These are phyloP conservation scores for Brachionus rotundiformis DNA, from an alignment of 1,140 invertebrate genomes.

Conservation along the genomic window DNA sequence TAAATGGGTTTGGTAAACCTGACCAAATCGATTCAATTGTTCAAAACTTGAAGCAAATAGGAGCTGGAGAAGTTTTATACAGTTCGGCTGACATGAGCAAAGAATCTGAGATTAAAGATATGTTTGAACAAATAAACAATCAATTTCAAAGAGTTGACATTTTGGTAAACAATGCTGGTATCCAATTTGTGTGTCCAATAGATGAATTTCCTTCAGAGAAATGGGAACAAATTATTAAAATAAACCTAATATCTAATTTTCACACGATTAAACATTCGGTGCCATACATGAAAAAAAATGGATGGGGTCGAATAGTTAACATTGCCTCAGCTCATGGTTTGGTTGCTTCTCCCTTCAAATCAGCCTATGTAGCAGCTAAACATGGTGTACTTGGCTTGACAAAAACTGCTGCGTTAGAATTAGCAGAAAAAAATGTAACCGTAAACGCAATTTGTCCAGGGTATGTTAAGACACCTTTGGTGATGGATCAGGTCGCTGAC, in stretches of 20 bases:
- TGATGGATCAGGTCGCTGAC: conserved; percentile 55
- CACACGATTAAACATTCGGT: conserved; percentile 57
- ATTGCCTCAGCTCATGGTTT: conserved; percentile 59
- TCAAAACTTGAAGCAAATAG: conserved; percentile 49
- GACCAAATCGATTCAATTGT: conserved; percentile 12
- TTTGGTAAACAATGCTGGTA: conserved; percentile 59
- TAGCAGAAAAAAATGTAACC: conserved; percentile 59
- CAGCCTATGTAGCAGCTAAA: conserved; percentile 60
- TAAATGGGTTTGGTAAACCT: conserved; percentile 59
- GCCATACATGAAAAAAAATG: conserved; percentile 58
- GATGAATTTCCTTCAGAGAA: conserved; percentile 59
- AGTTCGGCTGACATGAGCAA: conserved; percentile 50
- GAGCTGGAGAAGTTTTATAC: conserved; percentile 41
- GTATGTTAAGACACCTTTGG: conserved; percentile 60
- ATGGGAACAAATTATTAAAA: conserved; percentile 58
- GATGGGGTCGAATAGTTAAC: conserved; percentile 62
- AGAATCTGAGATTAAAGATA: conserved; percentile 41
- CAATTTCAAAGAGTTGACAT: conserved; percentile 57
- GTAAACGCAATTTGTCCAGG: conserved; percentile 62
- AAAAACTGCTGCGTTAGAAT: conserved; percentile 59
- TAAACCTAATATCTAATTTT: conserved; percentile 60
- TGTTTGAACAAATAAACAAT: conserved; percentile 52
- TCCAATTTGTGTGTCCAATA: conserved; percentile 58
- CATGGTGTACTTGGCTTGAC: conserved; percentile 61
- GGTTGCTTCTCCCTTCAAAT: conserved; percentile 58